These are phyloP conservation scores for Myrmecobius fasciatus DNA, from an alignment of 2,113 vertebrate genomes.

Conservation along the genomic window DNA sequence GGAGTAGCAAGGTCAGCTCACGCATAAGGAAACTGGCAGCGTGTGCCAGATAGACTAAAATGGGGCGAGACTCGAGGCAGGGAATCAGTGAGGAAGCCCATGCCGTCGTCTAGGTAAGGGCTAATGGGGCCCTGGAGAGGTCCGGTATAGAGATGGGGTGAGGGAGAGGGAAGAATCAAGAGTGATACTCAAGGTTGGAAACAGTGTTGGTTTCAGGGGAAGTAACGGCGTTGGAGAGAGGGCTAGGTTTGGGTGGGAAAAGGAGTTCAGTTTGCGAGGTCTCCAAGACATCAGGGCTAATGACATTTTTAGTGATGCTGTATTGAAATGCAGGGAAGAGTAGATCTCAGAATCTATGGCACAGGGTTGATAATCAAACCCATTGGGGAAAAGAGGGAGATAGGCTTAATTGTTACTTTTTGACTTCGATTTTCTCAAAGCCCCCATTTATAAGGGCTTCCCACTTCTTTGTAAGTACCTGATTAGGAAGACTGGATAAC, in stretches of 20 bases:
- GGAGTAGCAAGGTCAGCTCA: neutral
- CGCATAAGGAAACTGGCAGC: neutral
- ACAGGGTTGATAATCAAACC: neutral
- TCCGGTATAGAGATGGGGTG: too few species aligned
- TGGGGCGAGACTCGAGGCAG: neutral
- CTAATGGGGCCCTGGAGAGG: neutral
- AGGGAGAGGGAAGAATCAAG: neutral
- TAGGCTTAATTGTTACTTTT: constrained; percentile 73
- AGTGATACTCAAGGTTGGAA: neutral
- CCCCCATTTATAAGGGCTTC: constrained; percentile 73
- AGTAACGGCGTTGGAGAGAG: neutral
- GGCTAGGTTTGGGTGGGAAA: too few species aligned
- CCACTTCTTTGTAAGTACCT: constrained; percentile 62
- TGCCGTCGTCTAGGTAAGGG: neutral
- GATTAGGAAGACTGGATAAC: constrained; percentile 71
- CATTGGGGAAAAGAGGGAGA: constrained; percentile 20
- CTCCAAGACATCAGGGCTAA: neutral
- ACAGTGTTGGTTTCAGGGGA: neutral
- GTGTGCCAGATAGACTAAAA: neutral
- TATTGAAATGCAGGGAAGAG: neutral
- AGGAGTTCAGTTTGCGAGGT: neutral
- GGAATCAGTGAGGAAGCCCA: neutral
- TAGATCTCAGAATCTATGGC: neutral
- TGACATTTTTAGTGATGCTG: neutral
- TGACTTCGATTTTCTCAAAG: constrained; percentile 74